Conservation (phyloP, 2,888 invertebrate genomes). For the Pelosia muscerda region DNA sequence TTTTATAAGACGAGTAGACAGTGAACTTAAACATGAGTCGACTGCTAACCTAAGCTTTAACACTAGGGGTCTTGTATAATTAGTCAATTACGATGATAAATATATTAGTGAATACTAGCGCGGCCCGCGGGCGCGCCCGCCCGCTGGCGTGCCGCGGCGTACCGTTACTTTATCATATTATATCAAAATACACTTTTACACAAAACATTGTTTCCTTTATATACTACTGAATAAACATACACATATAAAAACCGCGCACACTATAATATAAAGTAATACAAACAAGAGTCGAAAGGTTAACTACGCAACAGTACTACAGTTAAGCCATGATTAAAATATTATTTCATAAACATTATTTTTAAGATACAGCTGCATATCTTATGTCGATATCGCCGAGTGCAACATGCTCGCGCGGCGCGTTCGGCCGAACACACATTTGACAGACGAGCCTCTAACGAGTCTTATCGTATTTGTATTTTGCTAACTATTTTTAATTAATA, state of each 20-base stretch:
- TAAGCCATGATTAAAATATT: conserved; percentile 85
- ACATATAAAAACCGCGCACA: conserved; percentile 87
- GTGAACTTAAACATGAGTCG: conserved; percentile 76
- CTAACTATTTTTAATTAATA: conserved; percentile 87
- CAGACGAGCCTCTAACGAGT: conserved; percentile 85
- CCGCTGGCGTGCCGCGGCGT: conserved; percentile 54
- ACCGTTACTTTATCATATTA: conserved; percentile 66
- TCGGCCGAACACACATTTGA: conserved; percentile 70
- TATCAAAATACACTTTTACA: conserved; percentile 85
- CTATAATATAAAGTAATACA: conserved; percentile 85
- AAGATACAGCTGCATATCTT: conserved; percentile 81
- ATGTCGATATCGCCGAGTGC: conserved; percentile 78
- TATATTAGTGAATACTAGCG: conserved; percentile 72
- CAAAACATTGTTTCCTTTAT: conserved; percentile 79
- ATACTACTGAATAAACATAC: conserved; percentile 86
- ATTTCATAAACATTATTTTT: conserved; percentile 80
- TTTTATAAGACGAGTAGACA: conserved; percentile 71
- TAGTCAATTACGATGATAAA: conserved; percentile 88
- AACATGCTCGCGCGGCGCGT: conserved; percentile 45
- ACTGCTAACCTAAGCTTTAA: conserved; percentile 81
- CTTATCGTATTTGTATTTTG: conserved; percentile 87
- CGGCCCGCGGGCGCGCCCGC: conserved; percentile 52
- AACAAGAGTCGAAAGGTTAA: conserved; percentile 84
- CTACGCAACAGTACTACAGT: conserved; percentile 86
- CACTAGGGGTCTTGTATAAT: conserved; percentile 84